Evolutionary conservation across 2,888 invertebrate species (phyloP).

Genomic region (Tetheella fluctuosa): DNA sequence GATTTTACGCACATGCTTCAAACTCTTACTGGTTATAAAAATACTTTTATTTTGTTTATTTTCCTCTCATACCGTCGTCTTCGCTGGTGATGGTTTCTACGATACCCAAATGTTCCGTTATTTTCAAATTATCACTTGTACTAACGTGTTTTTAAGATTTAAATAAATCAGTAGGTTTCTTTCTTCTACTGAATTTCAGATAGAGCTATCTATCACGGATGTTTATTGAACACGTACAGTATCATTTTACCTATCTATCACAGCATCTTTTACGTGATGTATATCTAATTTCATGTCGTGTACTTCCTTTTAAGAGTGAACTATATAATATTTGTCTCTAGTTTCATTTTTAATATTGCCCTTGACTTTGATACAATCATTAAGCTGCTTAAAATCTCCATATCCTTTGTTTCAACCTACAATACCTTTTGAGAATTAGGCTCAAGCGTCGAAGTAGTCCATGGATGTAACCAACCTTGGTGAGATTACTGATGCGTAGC

Average conservation of each 20-base stretch:
- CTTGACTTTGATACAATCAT: background rate
- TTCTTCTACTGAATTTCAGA: background rate
- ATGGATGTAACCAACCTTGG: constrained; percentile 9
- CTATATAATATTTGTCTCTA: background rate
- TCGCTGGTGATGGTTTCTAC: background rate
- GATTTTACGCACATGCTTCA: background rate
- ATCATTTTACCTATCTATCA: background rate
- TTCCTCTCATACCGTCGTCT: too few species aligned
- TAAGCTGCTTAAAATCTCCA: background rate
- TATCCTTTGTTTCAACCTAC: background rate
- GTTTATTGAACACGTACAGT: background rate
- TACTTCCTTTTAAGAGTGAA: background rate
- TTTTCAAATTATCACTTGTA: background rate
- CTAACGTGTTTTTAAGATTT: background rate
- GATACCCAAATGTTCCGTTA: background rate
- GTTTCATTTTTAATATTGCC: background rate
- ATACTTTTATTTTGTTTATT: too few species aligned
- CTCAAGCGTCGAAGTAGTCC: background rate
- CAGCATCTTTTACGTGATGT: background rate
- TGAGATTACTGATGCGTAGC: constrained; percentile 2
- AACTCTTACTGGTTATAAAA: background rate
- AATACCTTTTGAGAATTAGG: constrained; percentile 1
- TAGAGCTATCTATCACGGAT: background rate
- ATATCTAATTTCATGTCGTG: background rate
- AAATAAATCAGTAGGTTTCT: background rate